These are phyloP conservation scores for Panthera leo DNA, from an alignment of 2,113 vertebrate species.

Conservation along the genomic window DNA sequence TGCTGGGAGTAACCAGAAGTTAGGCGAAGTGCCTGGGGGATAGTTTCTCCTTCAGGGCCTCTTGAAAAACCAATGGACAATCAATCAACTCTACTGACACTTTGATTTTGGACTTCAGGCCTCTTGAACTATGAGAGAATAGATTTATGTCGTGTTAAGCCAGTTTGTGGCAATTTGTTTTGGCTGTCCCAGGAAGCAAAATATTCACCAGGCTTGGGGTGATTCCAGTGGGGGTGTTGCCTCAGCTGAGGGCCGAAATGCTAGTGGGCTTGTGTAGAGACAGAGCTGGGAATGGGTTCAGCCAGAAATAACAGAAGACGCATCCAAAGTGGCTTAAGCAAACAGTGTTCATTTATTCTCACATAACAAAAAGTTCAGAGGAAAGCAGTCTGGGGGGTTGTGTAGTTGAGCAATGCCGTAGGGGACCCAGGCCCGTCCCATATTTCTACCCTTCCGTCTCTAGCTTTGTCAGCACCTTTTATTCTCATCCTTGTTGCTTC, in stretches of 20 bases:
- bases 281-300: not conserved
- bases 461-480: not conserved
- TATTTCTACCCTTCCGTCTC: not conserved
- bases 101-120: not conserved
- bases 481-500: not conserved
- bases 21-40: not conserved
- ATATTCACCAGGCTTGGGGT: not conserved
- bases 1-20: not conserved
- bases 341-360: not conserved
- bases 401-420: not conserved
- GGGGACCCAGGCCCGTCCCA: too few species aligned
- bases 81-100: not conserved
- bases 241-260: not conserved
- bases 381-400: not conserved
- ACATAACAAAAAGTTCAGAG: not conserved
- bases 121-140: not conserved
- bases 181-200: not conserved
- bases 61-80: not conserved
- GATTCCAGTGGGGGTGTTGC: not conserved
- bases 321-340: not conserved
- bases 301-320: not conserved
- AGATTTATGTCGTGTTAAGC: not conserved
- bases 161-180: not conserved
- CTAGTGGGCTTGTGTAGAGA: not conserved
- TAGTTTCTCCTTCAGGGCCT: not conserved